Base-by-base conservation (phyloP, 2,797 vertebrate genomes). In the Alca torda region DNA sequence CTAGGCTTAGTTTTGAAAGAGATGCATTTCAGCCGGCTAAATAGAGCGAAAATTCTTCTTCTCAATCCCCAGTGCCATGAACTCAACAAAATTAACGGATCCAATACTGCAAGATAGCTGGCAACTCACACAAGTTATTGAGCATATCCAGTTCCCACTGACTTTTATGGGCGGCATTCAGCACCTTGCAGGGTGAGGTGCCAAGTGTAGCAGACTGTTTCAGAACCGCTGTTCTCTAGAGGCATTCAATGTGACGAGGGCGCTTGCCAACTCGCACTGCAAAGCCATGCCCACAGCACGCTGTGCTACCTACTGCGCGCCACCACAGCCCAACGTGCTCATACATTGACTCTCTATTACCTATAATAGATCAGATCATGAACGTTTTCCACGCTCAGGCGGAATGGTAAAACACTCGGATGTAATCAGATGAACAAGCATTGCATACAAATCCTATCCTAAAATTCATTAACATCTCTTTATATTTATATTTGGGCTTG, bases 181-280 rank as follows among this genome's bases (percentile, higher is more conserved):
- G 59, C 97, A 97, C 95, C 94, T 91, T 84, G 84, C 53, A 90
- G 93, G 77, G 75, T 87, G 59, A 74, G 83, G 59, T 39, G 60
- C 37, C 43, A 45, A 87, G 39, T 41, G 77, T 61, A 63, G 13
- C 33, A 53, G 87, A 81, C 89, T 82, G 93, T 91, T 89, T 14
- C 91, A 83, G 92, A 80, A 90, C 93, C 93, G 25, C 91, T 92
- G 95, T 84, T 94, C 93, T 93, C 87, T 75, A 57, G 23, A 95
- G 91, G 91, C 92, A 80, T 84, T 85, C 92, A 60, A 28, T 8
- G 88, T 6, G 68, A 72, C 25, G 1, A 41, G 57, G 6, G 0
- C 4, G 3, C 93, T 45, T 96, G 96, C 93, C 96, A 96, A 86
- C 11, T 93, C 90, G 37, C 92, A 82, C 93, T 77, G 87, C 95